Percentiles rank a stretch among this genome's conserved stretches.
Evolutionary conservation across 2,113 vertebrate species (phyloP).

Genomic region (Anser brachyrhynchus): DNA sequence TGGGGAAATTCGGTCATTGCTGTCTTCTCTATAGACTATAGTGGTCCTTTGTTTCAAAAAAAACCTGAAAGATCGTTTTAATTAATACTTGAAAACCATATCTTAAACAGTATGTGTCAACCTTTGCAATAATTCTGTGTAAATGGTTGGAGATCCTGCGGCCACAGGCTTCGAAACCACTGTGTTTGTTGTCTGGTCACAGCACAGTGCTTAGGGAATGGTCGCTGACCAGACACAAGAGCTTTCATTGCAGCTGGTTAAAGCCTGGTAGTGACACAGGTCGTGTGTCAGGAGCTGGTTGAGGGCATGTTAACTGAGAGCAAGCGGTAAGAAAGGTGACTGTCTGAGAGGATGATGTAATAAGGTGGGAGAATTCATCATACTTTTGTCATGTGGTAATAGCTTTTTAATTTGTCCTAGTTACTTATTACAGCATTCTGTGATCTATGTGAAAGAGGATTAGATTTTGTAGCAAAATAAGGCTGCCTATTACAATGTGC

Average conservation of each 20-base stretch:
- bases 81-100: neutral
- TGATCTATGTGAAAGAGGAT: neutral
- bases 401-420: neutral
- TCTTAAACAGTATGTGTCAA: neutral
- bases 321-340: neutral
- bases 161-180: neutral
- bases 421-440: neutral
- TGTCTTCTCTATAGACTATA: neutral
- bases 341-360: constrained; percentile 5
- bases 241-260: neutral
- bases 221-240: neutral
- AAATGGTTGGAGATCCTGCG: neutral
- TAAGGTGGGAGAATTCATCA: neutral
- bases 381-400: neutral
- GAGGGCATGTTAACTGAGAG: neutral
- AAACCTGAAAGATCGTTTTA: neutral
- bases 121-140: neutral
- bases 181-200: fast-evolving
- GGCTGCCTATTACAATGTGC: neutral
- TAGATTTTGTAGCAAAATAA: neutral
- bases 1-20: neutral
- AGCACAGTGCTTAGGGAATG: neutral
- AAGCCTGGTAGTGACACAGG: neutral
- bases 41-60: neutral
- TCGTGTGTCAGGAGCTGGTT: neutral